Conservation (phyloP, 2,797 vertebrate genomes). For the Champsocephalus esox region DNA sequence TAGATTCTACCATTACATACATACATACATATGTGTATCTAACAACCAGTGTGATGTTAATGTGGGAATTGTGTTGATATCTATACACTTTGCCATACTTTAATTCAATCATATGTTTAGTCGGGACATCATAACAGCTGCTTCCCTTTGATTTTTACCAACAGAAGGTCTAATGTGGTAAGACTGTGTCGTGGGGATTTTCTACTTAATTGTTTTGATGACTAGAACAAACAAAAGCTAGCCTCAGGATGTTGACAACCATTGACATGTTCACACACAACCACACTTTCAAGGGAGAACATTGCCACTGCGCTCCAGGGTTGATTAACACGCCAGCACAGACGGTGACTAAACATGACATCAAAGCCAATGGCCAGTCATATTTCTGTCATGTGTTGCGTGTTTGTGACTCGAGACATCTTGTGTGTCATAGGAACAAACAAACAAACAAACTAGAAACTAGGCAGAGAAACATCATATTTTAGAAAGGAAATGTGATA, state of each 20-base stretch:
- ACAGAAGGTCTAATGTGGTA: conserved; percentile 51
- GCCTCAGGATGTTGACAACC: conserved; percentile 58
- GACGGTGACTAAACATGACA: conserved; percentile 74
- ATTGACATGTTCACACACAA: conserved; percentile 44
- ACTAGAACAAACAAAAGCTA: conserved; percentile 59
- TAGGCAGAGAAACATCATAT: background rate
- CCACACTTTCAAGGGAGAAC: conserved; percentile 51
- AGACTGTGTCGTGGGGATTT: conserved; percentile 50
- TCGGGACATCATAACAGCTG: conserved; percentile 19
- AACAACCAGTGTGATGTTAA: conserved; percentile 5
- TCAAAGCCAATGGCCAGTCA: conserved; percentile 68
- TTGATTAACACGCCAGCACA: conserved; percentile 63
- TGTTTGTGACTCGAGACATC: conserved; percentile 30
- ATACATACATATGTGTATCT: background rate
- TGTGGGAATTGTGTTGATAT: conserved; percentile 31
- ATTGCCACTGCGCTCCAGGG: conserved; percentile 61
- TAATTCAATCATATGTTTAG: conserved; percentile 34
- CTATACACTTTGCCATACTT: conserved; percentile 12
- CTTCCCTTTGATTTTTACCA: conserved; percentile 34
- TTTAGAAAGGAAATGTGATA: background rate
- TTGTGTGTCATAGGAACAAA: background rate
- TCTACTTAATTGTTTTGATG: conserved; percentile 67
- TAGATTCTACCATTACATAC: conserved; percentile 10
- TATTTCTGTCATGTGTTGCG: conserved; percentile 40
- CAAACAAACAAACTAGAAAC: conserved; percentile 16